These are phyloP conservation scores for Drosophila paranaensis DNA, from an alignment of 2,888 invertebrate species.

Conservation along the genomic window DNA sequence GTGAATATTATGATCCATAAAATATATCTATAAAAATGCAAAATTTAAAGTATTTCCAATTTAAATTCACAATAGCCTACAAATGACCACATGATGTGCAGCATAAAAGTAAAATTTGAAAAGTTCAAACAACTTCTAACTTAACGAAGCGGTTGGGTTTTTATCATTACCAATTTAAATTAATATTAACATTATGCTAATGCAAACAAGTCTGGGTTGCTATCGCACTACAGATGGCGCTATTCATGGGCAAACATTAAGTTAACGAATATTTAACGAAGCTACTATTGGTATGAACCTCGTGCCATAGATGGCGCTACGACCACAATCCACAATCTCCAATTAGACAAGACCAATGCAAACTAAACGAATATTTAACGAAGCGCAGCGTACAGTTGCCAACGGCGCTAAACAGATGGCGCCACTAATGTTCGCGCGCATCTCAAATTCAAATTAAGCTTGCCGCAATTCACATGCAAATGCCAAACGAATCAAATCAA, in stretches of 20 bases:
- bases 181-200: neutral
- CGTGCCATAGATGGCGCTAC: neutral
- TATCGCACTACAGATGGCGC: neutral
- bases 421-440: neutral
- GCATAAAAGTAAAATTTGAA: neutral
- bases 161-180: neutral
- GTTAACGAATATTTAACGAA: neutral
- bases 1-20: no score
- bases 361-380: neutral
- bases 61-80: neutral
- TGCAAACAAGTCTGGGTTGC: no score
- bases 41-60: no score
- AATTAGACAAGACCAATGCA: neutral
- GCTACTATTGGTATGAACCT: neutral
- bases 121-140: neutral
- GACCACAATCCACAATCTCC: neutral
- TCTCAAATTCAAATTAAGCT: slow-evolving; percentile 27
- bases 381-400: neutral
- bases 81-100: neutral
- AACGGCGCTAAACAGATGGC: slow-evolving; percentile 20
- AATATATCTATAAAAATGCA: no score
- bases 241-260: neutral
- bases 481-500: neutral
- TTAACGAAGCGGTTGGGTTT: neutral
- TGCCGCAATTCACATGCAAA: slow-evolving; percentile 23